These are phyloP conservation scores for Gulo gulo DNA, from an alignment of 2,113 vertebrate genomes.

Conservation along the genomic window DNA sequence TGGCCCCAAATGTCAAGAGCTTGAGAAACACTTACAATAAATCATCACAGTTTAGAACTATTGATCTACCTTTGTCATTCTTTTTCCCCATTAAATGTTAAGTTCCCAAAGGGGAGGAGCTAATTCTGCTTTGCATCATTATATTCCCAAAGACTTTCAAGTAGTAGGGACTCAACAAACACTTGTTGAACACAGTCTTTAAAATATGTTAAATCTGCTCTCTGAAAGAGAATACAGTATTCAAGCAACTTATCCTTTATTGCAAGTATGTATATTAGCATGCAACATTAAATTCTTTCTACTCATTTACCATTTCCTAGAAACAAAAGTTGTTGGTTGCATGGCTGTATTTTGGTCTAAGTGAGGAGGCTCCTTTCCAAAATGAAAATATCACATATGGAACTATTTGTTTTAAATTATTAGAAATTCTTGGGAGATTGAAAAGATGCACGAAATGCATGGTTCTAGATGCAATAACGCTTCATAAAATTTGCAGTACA, in stretches of 20 bases:
- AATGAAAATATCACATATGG: not conserved
- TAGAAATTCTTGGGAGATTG: slow-evolving; percentile 56
- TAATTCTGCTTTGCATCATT: not conserved
- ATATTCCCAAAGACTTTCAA: not conserved
- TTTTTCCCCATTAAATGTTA: not conserved
- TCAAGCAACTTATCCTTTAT: not conserved
- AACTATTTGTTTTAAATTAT: slow-evolving; percentile 58
- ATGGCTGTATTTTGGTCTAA: slow-evolving; percentile 35
- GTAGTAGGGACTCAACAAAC: not conserved
- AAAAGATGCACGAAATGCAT: slow-evolving; percentile 30
- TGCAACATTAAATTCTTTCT: not conserved
- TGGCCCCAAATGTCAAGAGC: not conserved
- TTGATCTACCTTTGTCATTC: not conserved
- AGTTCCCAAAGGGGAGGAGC: not conserved
- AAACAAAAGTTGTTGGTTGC: not conserved
- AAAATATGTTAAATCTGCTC: slow-evolving; percentile 1
- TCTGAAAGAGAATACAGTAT: not conserved
- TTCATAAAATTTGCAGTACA: not conserved
- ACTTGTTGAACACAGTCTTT: not conserved
- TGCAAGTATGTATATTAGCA: not conserved
- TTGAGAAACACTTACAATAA: not conserved
- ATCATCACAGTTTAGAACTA: not conserved
- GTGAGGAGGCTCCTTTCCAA: not conserved
- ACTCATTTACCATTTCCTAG: slow-evolving; percentile 58
- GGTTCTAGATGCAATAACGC: not conserved